These are phyloP conservation scores for Tonatia bakeri DNA, from an alignment of 2,113 vertebrate species.

Conservation along the genomic window DNA sequence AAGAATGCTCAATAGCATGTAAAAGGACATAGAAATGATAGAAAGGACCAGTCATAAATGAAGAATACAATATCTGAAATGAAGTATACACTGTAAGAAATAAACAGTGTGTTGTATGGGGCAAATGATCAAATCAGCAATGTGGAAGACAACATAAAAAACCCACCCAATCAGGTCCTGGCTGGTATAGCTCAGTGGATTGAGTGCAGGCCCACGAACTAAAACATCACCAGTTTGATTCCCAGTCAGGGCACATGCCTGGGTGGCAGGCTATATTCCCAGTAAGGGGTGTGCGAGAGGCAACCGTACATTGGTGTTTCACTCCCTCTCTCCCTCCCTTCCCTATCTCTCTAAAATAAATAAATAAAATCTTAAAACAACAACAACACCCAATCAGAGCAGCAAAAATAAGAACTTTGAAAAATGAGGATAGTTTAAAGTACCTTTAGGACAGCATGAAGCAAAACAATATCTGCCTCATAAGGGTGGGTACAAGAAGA, in stretches of 20 bases:
- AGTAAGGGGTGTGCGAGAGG: too few relatives aligned
- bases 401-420: neutral
- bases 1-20: neutral
- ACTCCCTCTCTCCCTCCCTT: too few relatives aligned
- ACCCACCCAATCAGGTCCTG: too few relatives aligned
- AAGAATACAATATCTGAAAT: neutral
- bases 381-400: neutral
- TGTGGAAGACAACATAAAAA: neutral
- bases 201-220: too few relatives aligned
- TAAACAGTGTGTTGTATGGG: neutral
- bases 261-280: too few relatives aligned
- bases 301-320: too few relatives aligned
- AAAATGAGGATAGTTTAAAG: neutral
- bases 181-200: too few relatives aligned
- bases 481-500: neutral
- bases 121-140: neutral
- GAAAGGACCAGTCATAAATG: neutral
- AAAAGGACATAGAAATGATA: neutral
- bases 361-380: too few relatives aligned
- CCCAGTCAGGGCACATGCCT: too few relatives aligned
- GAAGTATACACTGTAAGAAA: neutral
- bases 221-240: too few relatives aligned
- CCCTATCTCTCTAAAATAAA: too few relatives aligned
- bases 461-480: neutral
- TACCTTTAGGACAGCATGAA: neutral